Evolutionary conservation across 2,113 vertebrate genomes (phyloP).

Genomic region (Ivindomyrus marchei): DNA sequence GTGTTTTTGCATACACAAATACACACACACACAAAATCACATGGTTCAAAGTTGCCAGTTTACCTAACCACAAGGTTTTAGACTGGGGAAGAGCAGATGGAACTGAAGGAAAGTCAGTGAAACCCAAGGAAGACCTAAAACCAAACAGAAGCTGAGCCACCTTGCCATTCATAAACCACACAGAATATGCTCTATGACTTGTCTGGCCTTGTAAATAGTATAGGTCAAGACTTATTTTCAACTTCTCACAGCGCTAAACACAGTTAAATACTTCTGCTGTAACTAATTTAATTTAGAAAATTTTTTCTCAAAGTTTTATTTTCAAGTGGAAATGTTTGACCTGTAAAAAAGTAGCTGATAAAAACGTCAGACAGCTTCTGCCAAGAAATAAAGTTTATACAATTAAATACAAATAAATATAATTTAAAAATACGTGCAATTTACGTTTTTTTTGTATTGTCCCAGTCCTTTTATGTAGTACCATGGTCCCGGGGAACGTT

Average conservation of each 20-base stretch:
- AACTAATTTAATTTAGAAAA: neutral
- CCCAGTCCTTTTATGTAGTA: too few relatives aligned
- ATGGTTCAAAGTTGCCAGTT: too few relatives aligned
- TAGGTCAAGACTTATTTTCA: neutral
- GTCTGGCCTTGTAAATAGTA: neutral
- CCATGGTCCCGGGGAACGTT: too few relatives aligned
- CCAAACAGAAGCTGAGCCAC: too few relatives aligned
- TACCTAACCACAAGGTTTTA: too few relatives aligned
- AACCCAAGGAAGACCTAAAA: too few relatives aligned
- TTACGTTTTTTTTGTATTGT: too few relatives aligned
- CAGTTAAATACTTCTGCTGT: neutral
- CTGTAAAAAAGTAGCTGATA: neutral
- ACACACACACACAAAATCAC: neutral
- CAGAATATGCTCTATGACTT: neutral
- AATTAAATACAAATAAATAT: neutral
- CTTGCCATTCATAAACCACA: neutral
- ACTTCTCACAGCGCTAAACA: neutral
- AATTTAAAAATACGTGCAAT: too few relatives aligned
- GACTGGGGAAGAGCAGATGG: too few relatives aligned
- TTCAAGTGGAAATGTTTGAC: neutral
- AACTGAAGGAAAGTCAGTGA: too few relatives aligned
- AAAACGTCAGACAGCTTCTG: neutral
- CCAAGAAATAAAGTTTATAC: neutral
- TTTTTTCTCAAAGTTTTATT: neutral
- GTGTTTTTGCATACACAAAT: neutral